Conservation (phyloP, 1,140 invertebrate species). For the Pteromalus puparum region DNA sequence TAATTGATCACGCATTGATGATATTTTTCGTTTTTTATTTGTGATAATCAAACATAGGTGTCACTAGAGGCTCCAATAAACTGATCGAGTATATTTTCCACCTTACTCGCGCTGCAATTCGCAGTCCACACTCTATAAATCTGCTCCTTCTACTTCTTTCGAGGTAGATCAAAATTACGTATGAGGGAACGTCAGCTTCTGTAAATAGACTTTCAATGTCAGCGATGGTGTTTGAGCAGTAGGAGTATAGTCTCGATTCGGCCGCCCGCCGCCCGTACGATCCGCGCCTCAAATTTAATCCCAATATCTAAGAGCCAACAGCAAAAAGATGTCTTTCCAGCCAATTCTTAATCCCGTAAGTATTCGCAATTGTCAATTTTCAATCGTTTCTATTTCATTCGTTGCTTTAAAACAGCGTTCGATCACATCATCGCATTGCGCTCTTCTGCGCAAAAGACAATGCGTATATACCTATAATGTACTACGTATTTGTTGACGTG, state of each 20-base stretch:
- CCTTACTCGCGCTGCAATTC: no score
- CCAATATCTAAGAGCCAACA: neutral
- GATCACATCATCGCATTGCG: neutral
- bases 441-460: conserved; percentile 15
- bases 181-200: conserved; percentile 34
- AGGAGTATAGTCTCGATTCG: neutral
- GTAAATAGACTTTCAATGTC: conserved; percentile 42
- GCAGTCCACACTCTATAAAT: no score
- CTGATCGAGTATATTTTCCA: no score
- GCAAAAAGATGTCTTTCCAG: conserved; percentile 25
- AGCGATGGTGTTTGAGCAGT: conserved; percentile 15
- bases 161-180: neutral
- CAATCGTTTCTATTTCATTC: neutral
- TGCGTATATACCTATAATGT: neutral
- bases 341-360: conserved; percentile 50
- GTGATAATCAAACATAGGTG: no score
- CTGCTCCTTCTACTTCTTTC: no score
- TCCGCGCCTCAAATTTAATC: no score
- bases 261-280: neutral
- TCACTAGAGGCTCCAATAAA: no score
- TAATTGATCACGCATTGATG: no score
- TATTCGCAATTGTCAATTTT: conserved; percentile 5
- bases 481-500: neutral
- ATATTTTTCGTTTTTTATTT: no score
- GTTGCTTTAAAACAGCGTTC: no score